Conservation (phyloP, 2,888 invertebrate species). For the Epirrhoe tristata region DNA sequence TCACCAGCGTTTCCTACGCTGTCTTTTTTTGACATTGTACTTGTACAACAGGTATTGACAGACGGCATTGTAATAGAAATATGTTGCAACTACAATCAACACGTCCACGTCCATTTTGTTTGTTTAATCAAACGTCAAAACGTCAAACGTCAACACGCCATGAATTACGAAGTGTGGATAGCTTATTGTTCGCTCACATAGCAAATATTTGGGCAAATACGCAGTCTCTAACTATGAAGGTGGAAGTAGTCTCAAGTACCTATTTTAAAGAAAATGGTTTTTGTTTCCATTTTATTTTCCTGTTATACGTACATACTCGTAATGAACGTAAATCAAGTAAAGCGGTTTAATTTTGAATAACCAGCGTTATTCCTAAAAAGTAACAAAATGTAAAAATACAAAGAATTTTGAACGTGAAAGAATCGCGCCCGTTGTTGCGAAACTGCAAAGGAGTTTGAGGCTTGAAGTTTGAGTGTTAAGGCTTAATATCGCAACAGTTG, state of each 20-base stretch:
- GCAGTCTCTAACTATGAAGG: background rate
- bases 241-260: background rate
- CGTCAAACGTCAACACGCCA: too few species aligned
- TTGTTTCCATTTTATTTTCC: background rate
- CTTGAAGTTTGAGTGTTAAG: constrained; percentile 53
- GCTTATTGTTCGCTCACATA: too few species aligned
- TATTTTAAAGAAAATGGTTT: background rate
- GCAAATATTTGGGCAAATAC: too few species aligned
- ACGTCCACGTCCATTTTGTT: too few species aligned
- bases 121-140: too few species aligned
- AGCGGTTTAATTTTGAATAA: constrained; percentile 26
- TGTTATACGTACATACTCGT: background rate
- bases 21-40: too few species aligned
- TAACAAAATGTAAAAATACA: constrained; percentile 45
- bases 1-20: too few species aligned
- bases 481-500: constrained; percentile 59
- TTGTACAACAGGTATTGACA: too few species aligned
- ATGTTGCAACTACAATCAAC: too few species aligned
- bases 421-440: constrained; percentile 36
- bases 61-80: too few species aligned
- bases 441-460: constrained; percentile 44
- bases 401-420: constrained; percentile 38
- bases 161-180: too few species aligned
- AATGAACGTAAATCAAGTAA: constrained; percentile 15
- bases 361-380: constrained; percentile 35